Evolutionary conservation across 1,140 invertebrate genomes (phyloP).

Genomic region (Platyscapa corneri): DNA sequence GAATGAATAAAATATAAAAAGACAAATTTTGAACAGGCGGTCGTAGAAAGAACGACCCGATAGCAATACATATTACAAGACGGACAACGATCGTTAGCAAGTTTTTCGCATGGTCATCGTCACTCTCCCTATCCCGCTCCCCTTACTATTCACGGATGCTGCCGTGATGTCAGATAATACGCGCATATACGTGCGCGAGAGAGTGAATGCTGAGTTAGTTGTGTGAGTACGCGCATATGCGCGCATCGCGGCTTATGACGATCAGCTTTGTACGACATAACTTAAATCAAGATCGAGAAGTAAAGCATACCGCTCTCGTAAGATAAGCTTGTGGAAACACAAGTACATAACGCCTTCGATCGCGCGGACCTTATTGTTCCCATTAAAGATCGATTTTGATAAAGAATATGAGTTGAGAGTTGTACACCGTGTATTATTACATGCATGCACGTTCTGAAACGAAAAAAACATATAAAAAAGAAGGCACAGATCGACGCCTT

Average conservation of each 20-base stretch:
- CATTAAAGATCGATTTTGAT: conserved; percentile 44
- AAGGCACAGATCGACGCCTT: background rate
- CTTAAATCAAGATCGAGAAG: conserved; percentile 35
- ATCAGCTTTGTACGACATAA: conserved; percentile 37
- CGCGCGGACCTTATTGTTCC: conserved; percentile 31
- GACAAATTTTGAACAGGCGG: conserved; percentile 29
- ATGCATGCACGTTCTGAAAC: background rate
- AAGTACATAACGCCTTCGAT: conserved; percentile 45
- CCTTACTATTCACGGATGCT: background rate
- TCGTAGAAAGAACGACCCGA: conserved; percentile 1
- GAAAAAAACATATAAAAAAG: background rate
- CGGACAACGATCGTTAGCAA: conserved; percentile 47
- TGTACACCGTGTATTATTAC: background rate
- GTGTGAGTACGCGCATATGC: background rate
- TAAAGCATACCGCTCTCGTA: background rate
- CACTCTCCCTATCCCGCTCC: conserved; percentile 1
- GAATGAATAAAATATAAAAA: background rate
- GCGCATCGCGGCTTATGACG: too few species aligned
- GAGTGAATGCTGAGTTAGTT: background rate
- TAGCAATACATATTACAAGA: conserved; percentile 24
- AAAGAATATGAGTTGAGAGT: background rate
- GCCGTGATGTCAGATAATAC: conserved; percentile 40
- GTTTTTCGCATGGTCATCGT: conserved; percentile 45
- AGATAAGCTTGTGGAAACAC: conserved; percentile 41
- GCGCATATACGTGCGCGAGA: background rate